Evolutionary conservation across 1,140 invertebrate genomes (phyloP), one percentile per base, ranked within the genome.

Genomic region (Drosophila teissieri): DNA sequence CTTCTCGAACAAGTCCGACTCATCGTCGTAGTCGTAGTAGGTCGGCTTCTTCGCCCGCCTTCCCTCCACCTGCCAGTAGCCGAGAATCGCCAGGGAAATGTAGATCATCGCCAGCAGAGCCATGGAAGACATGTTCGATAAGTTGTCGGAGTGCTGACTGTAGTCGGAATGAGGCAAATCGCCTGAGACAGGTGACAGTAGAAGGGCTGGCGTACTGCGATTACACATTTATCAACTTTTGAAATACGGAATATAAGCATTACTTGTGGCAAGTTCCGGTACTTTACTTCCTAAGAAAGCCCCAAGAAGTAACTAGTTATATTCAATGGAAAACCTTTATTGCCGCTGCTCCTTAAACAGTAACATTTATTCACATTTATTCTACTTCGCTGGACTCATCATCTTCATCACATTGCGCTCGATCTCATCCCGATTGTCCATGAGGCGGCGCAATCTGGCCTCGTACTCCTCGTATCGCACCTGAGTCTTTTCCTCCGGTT

Each of bases 401-500:
- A 73, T 24, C 24, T 12, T 49, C 7, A 34, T n/a, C 15, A 60
- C 68, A 12, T 55, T 61, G 22, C 19, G 15, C 14, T 73, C 72
- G 22, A 74, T 73, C 11, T 22, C 37, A 63, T 73, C 72, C 1
- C 72, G 68, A 37, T 73, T 74, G 56, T 44, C 68, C 27, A 73
- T 42, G 11, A 74, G 52, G 19, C 24, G 44, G 2, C 24, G 37
- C 5, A 74, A n/a, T 2, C 27, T 48, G 2, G 4, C 19, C 37
- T 74, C 72, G 34, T 74, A 74, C 0, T 62, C 42, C 15, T 22
- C 36, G 42, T 44, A 73, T 0, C 31, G 24, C n/a, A 22, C 3
- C 0, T 10, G 60, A 6, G 11, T 5, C 0, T 19, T 12, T 0
- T 22, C 14, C 2, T 24, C 36, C 1, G 10, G 2, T 7, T 8